Percentiles rank a stretch among this genome's conserved stretches.
Conservation (phyloP, 2,888 invertebrate species). For the Serripes groenlandicus region DNA sequence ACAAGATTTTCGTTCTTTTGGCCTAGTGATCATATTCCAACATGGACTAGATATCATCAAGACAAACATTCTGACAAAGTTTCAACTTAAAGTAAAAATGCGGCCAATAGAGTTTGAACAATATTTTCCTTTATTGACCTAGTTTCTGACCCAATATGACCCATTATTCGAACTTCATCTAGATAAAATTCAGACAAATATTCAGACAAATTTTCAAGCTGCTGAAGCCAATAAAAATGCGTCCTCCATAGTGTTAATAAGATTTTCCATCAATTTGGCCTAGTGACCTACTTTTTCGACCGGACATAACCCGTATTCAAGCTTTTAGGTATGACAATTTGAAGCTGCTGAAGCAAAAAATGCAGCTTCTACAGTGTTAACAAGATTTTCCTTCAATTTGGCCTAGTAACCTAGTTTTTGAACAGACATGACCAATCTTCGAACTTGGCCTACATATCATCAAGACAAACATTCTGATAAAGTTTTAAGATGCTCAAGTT, state of each 20-base stretch:
- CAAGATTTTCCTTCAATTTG: not conserved
- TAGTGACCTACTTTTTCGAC: not conserved
- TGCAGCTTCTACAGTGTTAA: not conserved
- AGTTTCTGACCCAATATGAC: not conserved
- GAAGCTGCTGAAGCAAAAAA: not conserved
- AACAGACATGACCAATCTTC: not conserved
- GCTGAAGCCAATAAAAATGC: not conserved
- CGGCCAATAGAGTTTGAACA: not conserved
- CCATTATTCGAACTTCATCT: not conserved
- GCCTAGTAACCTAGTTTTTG: not conserved
- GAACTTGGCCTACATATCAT: not conserved
- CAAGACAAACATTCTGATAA: not conserved
- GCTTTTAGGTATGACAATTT: not conserved
- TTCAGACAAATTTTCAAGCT: not conserved
- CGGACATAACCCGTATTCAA: not conserved
- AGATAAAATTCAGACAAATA: not conserved
- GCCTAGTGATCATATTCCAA: not conserved
- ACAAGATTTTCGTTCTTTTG: not conserved
- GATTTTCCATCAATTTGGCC: not conserved
- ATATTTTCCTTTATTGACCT: not conserved
- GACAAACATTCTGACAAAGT: not conserved
- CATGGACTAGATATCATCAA: not conserved
- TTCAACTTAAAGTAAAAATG: not conserved
- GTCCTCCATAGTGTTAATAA: not conserved
- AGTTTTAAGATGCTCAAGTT: no score